Base-by-base conservation (phyloP, 2,113 vertebrate genomes). In the Cichladusa arquata region DNA sequence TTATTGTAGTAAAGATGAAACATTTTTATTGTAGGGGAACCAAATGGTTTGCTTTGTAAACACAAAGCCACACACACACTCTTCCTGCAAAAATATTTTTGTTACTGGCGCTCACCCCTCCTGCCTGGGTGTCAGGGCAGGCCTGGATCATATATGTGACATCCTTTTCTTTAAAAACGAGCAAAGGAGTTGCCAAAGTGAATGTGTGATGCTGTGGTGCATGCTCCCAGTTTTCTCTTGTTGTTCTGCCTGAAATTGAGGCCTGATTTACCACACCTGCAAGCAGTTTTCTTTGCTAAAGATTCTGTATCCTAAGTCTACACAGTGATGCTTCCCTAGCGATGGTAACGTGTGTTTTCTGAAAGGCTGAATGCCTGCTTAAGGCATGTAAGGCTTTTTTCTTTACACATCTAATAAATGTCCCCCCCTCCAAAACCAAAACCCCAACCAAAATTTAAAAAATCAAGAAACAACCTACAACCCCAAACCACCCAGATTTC, bases 81-180 rank as follows among this genome's bases (percentile, higher is more conserved):
- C n/a, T 69, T 79, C 16, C 57, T 85, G 81, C 31, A 38, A 16
- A 87, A 79, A 22, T 25, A n/a, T 76, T 87, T 62, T 86, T 6
- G 10, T 61, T n/a, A 33, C 31, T 0, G 0, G 6, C 0, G 0
- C 53, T 73, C 0, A 0, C 62, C 54, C 74, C 54, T 19, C 83
- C 65, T 86, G 77, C 62, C n/a, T 44, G 53, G 58, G 62, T 9
- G 6, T 90, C 82, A 53, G 61, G 66, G 48, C 81, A 47, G 2
- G 4, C 14, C 45, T 40, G 22, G 28, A 31, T 65, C 61, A 26
- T 76, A 15, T 33, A 40, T 6, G 25, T 24, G 78, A 44, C 81
- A 87, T 80, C 42, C 66, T 91, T 92, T 72, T 51, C 48, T 78
- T 70, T 36, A 31, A 26, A 67, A 60, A 45, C 0, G 5, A 20